Base-by-base conservation (phyloP, 2,113 vertebrate species). In the Varanus komodoensis region DNA sequence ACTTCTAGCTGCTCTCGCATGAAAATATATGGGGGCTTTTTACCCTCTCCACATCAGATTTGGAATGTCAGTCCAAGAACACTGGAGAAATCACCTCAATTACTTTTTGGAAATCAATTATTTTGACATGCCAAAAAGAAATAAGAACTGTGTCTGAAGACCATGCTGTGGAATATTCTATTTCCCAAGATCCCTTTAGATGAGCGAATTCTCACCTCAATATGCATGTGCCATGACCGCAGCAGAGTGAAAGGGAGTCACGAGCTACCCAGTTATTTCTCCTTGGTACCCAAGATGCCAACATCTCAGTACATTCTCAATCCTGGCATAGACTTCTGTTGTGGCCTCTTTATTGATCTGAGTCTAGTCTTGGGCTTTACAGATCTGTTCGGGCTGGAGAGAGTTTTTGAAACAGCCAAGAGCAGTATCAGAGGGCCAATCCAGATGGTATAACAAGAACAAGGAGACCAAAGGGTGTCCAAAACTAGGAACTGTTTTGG, bases 1-100 rank as follows among this genome's bases (percentile, higher is more conserved):
- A 74, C 75, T 89, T 84, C 77, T 86, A 27, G 48, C 50, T 90
- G 34, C 38, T 50, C 19, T 69, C 29, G 29, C 73, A 38, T 89
- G 50, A 61, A 81, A 86, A 34, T 27, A 48, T 73, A 25, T 50
- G 54, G 67, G 12, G 17, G 71, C 50, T 29, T 68, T 23, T 54
- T 23, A 6, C 32, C 38, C 75, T 23, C 19, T 50, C 29, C 25
- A 3, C 6, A n/a, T 64, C 78, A 79, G 32, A 38, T 25, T 73
- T 68, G 21, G 25, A 82, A 54, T 50, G 9, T 71, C 61, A 44
- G n/a, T 61, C 67, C 64, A 61, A 71, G 50, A 44, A 19, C 84
- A 25, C 48, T 44, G 69, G 74, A 85, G 61, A 69, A 85, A 80
- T 54, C 44, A 38, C 44, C 80, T 25, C 12, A 23, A 38, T 88